phyloP scores from a whole-genome alignment of 2,797 vertebrate species.

The Melanotaenia trifasciata region DNA sequence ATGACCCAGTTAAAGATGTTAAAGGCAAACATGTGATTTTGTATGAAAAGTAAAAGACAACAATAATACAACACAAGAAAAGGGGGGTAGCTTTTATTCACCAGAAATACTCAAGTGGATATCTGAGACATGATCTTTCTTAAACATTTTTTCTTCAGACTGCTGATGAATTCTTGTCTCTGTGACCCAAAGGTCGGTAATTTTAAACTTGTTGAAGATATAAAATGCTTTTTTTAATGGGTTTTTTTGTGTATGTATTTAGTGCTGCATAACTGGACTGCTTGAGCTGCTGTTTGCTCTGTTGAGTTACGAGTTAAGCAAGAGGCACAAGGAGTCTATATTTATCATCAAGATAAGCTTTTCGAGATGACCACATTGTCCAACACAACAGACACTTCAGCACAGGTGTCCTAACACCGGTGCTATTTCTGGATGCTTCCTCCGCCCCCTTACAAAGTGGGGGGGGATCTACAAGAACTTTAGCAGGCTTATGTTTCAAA shows the following conservation, averaged over 20 bases:
- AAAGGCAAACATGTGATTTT: conserved; percentile 1
- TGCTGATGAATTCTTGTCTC: neutral
- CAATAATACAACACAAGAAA: neutral
- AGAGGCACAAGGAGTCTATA: conserved; percentile 56
- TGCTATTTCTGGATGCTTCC: conserved; percentile 72
- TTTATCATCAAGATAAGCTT: conserved; percentile 66
- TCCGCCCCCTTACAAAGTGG: conserved; percentile 67
- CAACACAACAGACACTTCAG: conserved; percentile 75
- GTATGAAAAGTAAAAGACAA: neutral
- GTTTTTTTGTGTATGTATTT: neutral
- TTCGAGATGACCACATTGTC: conserved; percentile 73
- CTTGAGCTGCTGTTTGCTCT: conserved; percentile 26
- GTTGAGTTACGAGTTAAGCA: conserved; percentile 31
- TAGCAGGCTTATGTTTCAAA: conserved; percentile 81
- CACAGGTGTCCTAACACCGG: conserved; percentile 71
- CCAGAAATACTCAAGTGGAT: neutral
- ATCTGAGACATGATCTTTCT: neutral
- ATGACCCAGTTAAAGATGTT: neutral
- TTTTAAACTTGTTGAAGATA: neutral
- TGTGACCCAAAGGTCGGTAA: neutral
- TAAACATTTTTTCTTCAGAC: neutral
- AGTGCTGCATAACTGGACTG: neutral
- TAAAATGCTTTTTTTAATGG: conserved; percentile 4
- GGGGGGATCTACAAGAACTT: conserved; percentile 74
- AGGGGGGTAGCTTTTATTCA: neutral